Conservation (phyloP, 2,888 invertebrate species). For the Philonicus albiceps region DNA sequence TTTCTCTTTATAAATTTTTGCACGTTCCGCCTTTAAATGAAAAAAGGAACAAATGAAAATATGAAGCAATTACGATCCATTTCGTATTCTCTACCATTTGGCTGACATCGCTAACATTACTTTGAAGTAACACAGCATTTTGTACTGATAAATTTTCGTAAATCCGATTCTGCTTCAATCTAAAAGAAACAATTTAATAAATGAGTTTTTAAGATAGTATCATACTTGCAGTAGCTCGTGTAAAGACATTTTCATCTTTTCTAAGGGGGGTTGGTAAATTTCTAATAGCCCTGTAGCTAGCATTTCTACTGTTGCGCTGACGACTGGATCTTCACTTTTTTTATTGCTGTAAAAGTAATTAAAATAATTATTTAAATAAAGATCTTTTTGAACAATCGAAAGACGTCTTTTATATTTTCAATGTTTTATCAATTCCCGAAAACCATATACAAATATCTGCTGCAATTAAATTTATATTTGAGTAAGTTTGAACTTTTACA, state of each 20-base stretch:
- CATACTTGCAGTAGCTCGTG: conserved; percentile 57
- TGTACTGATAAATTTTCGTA: conserved; percentile 60
- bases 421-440: too few relatives aligned
- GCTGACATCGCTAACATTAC: conserved; percentile 55
- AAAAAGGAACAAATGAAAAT: not conserved
- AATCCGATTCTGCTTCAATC: conserved; percentile 60
- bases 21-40: conserved; percentile 56
- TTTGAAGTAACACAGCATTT: conserved; percentile 58
- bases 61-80: conserved; percentile 29
- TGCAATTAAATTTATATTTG: too few relatives aligned
- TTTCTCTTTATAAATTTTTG: conserved; percentile 59
- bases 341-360: not conserved
- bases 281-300: conserved; percentile 57
- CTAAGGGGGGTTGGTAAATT: conserved; percentile 57
- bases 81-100: conserved; percentile 59
- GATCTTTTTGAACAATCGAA: not conserved
- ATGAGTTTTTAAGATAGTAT: not conserved
- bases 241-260: conserved; percentile 55
- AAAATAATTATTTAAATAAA: not conserved
- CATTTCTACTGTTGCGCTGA: conserved; percentile 9
- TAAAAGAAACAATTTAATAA: conserved; percentile 45
- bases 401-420: not conserved
- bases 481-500: too few relatives aligned
- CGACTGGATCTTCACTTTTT: not conserved
- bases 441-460: too few relatives aligned